Evolutionary conservation across 1,140 invertebrate species (phyloP).

Genomic region (Stratiolaelaps scimitus): DNA sequence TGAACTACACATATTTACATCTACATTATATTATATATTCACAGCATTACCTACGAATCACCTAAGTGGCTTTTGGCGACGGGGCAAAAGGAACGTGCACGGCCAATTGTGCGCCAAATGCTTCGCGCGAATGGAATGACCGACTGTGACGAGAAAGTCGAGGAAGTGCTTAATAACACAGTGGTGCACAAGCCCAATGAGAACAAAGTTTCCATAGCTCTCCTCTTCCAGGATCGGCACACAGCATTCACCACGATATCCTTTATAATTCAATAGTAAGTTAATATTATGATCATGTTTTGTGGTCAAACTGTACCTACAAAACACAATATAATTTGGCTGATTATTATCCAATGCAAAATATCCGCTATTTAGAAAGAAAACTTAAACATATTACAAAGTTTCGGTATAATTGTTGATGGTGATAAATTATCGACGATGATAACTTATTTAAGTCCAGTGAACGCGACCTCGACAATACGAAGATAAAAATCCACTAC

Average conservation of each 20-base stretch:
- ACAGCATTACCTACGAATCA: slow-evolving; percentile 1
- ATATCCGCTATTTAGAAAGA: not conserved
- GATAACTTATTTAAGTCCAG: no score
- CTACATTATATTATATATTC: not conserved
- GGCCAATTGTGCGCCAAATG: not conserved
- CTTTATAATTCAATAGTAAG: slow-evolving; percentile 1
- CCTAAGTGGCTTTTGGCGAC: not conserved
- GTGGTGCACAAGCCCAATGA: not conserved
- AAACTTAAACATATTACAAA: not conserved
- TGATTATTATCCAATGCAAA: not conserved
- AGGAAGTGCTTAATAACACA: not conserved
- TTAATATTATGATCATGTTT: no score
- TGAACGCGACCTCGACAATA: no score
- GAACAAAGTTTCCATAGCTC: not conserved
- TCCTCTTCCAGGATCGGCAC: not conserved
- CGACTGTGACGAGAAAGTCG: not conserved
- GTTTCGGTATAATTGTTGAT: no score
- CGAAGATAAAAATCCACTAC: no score
- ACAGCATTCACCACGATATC: not conserved
- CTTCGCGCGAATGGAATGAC: not conserved
- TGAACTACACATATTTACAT: not conserved
- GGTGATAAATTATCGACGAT: no score
- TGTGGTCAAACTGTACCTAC: no score
- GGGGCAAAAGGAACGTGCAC: not conserved
- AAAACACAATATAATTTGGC: no score